These are phyloP conservation scores for Heliconius nattereri DNA, from an alignment of 1,140 invertebrate genomes.

Conservation along the genomic window DNA sequence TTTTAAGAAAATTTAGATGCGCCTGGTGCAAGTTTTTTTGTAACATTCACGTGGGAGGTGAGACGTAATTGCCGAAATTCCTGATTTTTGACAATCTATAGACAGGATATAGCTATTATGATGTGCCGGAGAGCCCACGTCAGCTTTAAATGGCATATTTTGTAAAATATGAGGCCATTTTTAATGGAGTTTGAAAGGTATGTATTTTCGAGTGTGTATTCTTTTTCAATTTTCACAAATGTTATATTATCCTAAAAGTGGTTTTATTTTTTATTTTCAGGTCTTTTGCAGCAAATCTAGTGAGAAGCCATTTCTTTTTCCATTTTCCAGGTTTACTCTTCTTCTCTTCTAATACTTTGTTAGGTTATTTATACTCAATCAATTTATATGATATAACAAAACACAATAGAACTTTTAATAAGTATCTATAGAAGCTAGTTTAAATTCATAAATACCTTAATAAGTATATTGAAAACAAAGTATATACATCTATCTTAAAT, in stretches of 20 bases:
- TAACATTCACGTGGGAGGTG: constrained; percentile 74
- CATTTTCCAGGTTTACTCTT: too few species aligned
- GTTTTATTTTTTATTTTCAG: too few species aligned
- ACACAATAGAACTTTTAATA: too few species aligned
- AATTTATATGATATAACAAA: too few species aligned
- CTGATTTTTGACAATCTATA: constrained; percentile 80
- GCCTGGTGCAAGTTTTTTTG: constrained; percentile 74
- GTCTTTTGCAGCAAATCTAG: too few species aligned
- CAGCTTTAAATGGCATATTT: constrained; percentile 43
- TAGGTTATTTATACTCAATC: too few species aligned
- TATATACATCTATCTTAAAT: neutral
- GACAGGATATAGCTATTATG: constrained; percentile 79
- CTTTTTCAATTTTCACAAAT: neutral
- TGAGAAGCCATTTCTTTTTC: too few species aligned
- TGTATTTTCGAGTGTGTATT: neutral
- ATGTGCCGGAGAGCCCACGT: constrained; percentile 56
- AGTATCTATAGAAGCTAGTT: too few species aligned
- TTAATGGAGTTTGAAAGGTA: constrained; percentile 29
- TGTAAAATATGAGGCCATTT: constrained; percentile 48
- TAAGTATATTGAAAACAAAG: neutral
- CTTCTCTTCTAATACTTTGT: too few species aligned
- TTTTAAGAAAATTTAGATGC: constrained; percentile 74
- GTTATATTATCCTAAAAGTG: too few species aligned
- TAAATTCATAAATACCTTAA: too few species aligned
- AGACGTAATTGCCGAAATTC: constrained; percentile 78